These are phyloP conservation scores for Boloria selene DNA, from an alignment of 2,888 invertebrate genomes.

Conservation along the genomic window DNA sequence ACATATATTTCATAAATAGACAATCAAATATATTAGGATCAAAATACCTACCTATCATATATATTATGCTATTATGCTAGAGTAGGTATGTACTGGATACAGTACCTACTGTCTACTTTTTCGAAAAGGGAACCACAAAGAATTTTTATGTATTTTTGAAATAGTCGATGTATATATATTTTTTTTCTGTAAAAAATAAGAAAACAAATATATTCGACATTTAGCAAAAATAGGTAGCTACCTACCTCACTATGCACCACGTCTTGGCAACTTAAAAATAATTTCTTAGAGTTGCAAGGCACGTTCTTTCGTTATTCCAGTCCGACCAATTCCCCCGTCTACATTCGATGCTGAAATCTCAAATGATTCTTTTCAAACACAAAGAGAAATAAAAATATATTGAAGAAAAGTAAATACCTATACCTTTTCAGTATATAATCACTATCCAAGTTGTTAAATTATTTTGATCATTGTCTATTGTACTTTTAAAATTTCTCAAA, in stretches of 20 bases:
- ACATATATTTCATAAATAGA: background rate
- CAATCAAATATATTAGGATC: too few relatives aligned
- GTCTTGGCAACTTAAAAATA: conserved; percentile 58
- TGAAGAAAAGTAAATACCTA: conserved; percentile 27
- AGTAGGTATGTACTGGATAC: background rate
- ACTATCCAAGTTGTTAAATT: background rate
- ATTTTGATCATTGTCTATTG: background rate
- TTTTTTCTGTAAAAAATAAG: background rate
- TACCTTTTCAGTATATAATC: conserved; percentile 1
- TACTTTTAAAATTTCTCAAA: too few relatives aligned
- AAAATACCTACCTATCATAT: too few relatives aligned
- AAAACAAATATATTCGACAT: conserved; percentile 2
- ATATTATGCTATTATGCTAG: too few relatives aligned
- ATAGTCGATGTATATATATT: too few relatives aligned
- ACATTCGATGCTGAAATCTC: conserved; percentile 56
- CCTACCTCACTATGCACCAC: conserved; percentile 24
- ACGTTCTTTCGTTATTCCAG: conserved; percentile 74
- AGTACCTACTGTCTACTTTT: background rate
- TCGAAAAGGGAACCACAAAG: background rate
- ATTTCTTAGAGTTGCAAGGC: conserved; percentile 69
- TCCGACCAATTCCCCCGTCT: conserved; percentile 66
- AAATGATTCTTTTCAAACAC: conserved; percentile 51
- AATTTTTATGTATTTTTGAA: too few relatives aligned
- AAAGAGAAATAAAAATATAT: conserved; percentile 49
- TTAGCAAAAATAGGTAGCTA: conserved; percentile 19